phyloP scores from a whole-genome alignment of 2,113 vertebrate genomes.

The Thalassoma bifasciatum region DNA sequence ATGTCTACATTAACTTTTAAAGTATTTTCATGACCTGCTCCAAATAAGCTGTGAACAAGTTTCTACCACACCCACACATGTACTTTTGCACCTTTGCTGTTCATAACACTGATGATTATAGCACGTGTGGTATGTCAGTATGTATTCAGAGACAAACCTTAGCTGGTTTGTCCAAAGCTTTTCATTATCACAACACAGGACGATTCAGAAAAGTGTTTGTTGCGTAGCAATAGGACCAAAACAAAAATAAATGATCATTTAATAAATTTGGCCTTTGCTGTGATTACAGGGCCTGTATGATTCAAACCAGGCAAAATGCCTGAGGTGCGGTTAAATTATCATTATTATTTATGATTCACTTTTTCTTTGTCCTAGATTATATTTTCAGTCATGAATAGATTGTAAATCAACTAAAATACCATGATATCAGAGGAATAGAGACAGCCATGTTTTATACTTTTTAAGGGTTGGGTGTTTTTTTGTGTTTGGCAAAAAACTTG shows the following conservation, averaged over 20 bases:
- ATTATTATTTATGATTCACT: slow-evolving; percentile 44
- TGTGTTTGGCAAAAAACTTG: too few relatives aligned
- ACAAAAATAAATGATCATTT: slow-evolving; percentile 82
- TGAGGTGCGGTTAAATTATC: slow-evolving; percentile 26
- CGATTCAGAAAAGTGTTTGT: slow-evolving; percentile 32
- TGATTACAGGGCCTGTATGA: slow-evolving; percentile 58
- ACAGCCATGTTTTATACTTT: too few relatives aligned
- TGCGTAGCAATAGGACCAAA: slow-evolving; percentile 79
- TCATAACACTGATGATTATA: not conserved
- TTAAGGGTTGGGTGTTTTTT: too few relatives aligned
- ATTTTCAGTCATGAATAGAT: slow-evolving; percentile 1
- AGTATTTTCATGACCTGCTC: not conserved
- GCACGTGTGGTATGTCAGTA: slow-evolving; percentile 55
- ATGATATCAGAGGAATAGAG: not conserved
- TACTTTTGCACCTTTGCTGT: not conserved
- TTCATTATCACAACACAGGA: slow-evolving; percentile 65
- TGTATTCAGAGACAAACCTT: slow-evolving; percentile 41
- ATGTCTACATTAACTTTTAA: not conserved
- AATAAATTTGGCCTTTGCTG: slow-evolving; percentile 37
- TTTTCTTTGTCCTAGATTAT: slow-evolving; percentile 35
- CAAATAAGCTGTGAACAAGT: not conserved
- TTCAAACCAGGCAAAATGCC: slow-evolving; percentile 17
- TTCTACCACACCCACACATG: not conserved
- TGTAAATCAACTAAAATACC: slow-evolving; percentile 11
- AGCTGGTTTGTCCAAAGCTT: slow-evolving; percentile 29